Base-by-base conservation (phyloP, 2,888 invertebrate species). In the Lacanobia wlatinum region DNA sequence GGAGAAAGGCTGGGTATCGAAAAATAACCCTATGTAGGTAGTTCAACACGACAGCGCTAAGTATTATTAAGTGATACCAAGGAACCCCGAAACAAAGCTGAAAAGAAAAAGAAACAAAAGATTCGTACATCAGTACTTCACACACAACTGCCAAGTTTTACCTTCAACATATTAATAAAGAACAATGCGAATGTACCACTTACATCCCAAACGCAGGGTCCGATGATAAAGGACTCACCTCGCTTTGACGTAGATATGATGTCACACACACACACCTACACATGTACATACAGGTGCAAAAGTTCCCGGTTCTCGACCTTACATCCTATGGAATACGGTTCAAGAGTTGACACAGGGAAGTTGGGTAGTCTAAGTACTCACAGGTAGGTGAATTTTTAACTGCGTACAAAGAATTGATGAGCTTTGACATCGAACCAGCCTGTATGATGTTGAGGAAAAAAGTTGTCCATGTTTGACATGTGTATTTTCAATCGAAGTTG, bases 371-470 rank as follows among this genome's bases (percentile, higher is more conserved):
- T 28, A 28, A 34, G 6, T 34, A 34, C 40, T 40, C 1, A 40
- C 14, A 53, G 23, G 53, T 55, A 28, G 16, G 28, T 28, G 14
- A 43, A 43, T 43, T 14, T 43, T n/a, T 9, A 5, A 5, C 4
- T 8, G 53, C 48, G 23, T 3, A 66, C 34, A 66, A 56, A 48
- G 14, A 40, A 67, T 40, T 28, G 70, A 48, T 21, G 59, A 16
- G 23, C 78, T 74, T 70, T 74, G 78, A 70, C 48, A 70, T 60
- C 14, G 40, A 53, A 58, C 23, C 16, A 21, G 12, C 23, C n/a
- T 28, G 34, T 28, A 21, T 50, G 68, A 52, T 14, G n/a, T 2
- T 21, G 16, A 23, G 23, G 12, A 16, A 48, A 43, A 48, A 38
- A 34, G 2, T 9, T 38, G 66, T 50, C n/a, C 18, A 12, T 23